Evolutionary conservation across 37 sponge, comb jelly and placozoan genomes (phyloP), one percentile per base, ranked within the genome.

Genomic region (Corticium candelabrum): DNA sequence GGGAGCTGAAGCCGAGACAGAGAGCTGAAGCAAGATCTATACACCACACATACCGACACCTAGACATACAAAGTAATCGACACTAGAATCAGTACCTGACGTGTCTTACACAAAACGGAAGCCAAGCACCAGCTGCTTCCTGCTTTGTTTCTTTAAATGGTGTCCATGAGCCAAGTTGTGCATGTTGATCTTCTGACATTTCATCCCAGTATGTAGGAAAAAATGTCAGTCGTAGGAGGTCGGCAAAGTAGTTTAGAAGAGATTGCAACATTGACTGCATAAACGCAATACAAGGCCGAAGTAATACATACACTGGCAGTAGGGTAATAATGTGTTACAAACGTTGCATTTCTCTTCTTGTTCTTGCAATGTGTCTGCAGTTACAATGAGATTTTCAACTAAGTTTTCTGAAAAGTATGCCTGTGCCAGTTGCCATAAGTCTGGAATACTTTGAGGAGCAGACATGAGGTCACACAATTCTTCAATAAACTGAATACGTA

Each of bases 361-460:
- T 50, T 50, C 21, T 21, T 11, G 21, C 62, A 21, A 50, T 50
- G 11, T 21, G 62, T 50, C 62, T 11, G 11, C 62, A 11, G 11
- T 11, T 50, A 27, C 62, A 21, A 11, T 11, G 11, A 27, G 62
- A 11, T 21, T 85, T 82, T 84, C 88, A 40, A 90, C 86, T 7
- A 94, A 80, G 0, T 72, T 41, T 2, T 79, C 79, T 40, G 79
- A 75, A 31, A 90, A 56, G 80, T 94, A 94, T 62, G 89, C 89
- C 21, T 79, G 86, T 29, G 86, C 92, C 37, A 95, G 86, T 41
- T 77, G 86, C 88, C 93, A 95, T 50, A 95, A 76, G 68, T 89
- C 86, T 1, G 96, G 93, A 1, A 95, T 77, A 31, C 33, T 92
- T 81, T 84, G 86, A 29, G 33, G 7, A 50, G 62, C 62, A 11